Evolutionary conservation across 2,797 vertebrate genomes (phyloP).

Genomic region (Synaphobranchus kaupii): DNA sequence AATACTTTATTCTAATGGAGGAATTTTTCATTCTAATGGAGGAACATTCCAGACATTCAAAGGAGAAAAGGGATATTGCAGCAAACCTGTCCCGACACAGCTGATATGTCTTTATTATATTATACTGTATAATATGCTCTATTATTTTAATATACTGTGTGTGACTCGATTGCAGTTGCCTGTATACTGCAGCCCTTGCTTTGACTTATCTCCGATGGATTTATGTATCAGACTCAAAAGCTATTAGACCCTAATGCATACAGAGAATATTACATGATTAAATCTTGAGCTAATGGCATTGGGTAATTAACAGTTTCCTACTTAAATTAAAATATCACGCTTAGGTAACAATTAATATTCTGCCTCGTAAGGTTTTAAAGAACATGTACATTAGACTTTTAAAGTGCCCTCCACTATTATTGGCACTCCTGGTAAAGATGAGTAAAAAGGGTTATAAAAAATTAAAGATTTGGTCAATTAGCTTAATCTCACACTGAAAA

Average conservation of each 20-base stretch:
- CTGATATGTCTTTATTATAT: not conserved
- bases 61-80: not conserved
- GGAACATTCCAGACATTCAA: not conserved
- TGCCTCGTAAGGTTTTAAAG: not conserved
- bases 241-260: not conserved
- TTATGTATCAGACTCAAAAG: slow-evolving; percentile 1
- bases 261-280: not conserved
- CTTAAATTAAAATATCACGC: not conserved
- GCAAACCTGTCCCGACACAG: not conserved
- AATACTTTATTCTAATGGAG: not conserved
- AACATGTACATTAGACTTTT: slow-evolving; percentile 3
- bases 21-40: not conserved
- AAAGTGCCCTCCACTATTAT: no score
- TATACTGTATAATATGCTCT: not conserved
- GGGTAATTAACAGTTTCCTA: not conserved
- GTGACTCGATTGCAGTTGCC: not conserved
- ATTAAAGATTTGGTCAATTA: no score
- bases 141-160: not conserved
- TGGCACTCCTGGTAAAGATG: no score
- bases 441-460: no score
- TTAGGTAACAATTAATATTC: not conserved
- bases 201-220: not conserved
- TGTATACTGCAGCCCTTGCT: not conserved
- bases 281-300: not conserved
- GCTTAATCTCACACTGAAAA: no score